Percentiles rank a stretch among this genome's conserved stretches.
phyloP scores from a whole-genome alignment of 2,113 vertebrate genomes.

The Marmota flaviventris region DNA sequence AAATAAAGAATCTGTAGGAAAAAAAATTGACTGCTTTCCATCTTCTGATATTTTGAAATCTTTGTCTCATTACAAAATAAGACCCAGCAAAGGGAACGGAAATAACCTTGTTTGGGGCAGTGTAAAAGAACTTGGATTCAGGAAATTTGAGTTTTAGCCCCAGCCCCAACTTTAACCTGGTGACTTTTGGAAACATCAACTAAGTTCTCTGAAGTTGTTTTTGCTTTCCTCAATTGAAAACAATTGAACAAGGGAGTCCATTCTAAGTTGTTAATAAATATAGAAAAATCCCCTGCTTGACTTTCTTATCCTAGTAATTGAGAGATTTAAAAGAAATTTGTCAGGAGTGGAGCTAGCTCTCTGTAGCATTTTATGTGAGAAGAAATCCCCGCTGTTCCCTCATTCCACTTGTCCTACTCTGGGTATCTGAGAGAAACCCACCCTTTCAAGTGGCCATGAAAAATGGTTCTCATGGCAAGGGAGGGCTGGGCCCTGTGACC shows the following conservation, averaged over 20 bases:
- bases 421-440: background rate
- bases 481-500: background rate
- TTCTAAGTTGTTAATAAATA: slow-evolving; percentile 9
- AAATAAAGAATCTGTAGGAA: background rate
- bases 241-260: background rate
- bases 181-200: background rate
- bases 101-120: background rate
- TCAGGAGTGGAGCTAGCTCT: too few species aligned
- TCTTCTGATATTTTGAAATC: background rate
- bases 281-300: background rate
- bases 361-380: background rate
- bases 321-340: background rate
- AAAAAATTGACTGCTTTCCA: background rate
- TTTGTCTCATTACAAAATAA: background rate
- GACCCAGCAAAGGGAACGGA: background rate
- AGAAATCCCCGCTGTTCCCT: background rate
- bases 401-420: background rate
- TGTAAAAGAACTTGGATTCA: background rate
- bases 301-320: background rate
- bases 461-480: background rate
- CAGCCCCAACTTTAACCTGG: background rate
- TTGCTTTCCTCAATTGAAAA: slow-evolving; percentile 10
- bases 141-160: background rate
- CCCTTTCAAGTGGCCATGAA: background rate
- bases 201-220: background rate